Percentiles rank a stretch among this genome's conserved stretches.
These are phyloP conservation scores for Neuroterus valhalla DNA, from an alignment of 1,140 invertebrate genomes.

Conservation along the genomic window DNA sequence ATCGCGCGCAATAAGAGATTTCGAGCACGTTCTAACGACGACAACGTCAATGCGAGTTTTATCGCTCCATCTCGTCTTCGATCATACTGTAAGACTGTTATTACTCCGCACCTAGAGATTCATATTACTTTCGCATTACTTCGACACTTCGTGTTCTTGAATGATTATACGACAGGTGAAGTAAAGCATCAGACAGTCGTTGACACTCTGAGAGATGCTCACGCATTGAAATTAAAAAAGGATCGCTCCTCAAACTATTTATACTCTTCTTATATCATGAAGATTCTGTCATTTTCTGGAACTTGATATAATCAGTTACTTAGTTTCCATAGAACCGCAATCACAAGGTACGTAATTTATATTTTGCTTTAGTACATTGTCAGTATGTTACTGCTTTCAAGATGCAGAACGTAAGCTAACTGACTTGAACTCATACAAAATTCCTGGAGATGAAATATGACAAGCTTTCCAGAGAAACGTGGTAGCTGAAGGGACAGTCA, in stretches of 20 bases:
- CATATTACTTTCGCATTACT: conserved; percentile 57
- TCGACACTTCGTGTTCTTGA: conserved; percentile 25
- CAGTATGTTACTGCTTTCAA: too few relatives aligned
- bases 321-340: too few relatives aligned
- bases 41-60: conserved; percentile 57
- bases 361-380: too few relatives aligned
- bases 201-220: background rate
- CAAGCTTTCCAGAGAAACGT: too few relatives aligned
- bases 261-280: too few relatives aligned
- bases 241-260: background rate
- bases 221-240: background rate
- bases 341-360: too few relatives aligned
- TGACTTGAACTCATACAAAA: too few relatives aligned
- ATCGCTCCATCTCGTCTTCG: conserved; percentile 55
- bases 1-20: conserved; percentile 52
- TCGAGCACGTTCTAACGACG: conserved; percentile 53
- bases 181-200: conserved; percentile 16
- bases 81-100: conserved; percentile 49
- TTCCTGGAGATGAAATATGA: too few relatives aligned
- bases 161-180: conserved; percentile 5
- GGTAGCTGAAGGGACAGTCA: too few relatives aligned
- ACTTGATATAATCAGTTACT: too few relatives aligned
- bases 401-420: too few relatives aligned
- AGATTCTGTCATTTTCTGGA: too few relatives aligned
- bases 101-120: conserved; percentile 33